These are phyloP conservation scores for Sphinx pinastri DNA, from an alignment of 2,888 invertebrate genomes.

Conservation along the genomic window DNA sequence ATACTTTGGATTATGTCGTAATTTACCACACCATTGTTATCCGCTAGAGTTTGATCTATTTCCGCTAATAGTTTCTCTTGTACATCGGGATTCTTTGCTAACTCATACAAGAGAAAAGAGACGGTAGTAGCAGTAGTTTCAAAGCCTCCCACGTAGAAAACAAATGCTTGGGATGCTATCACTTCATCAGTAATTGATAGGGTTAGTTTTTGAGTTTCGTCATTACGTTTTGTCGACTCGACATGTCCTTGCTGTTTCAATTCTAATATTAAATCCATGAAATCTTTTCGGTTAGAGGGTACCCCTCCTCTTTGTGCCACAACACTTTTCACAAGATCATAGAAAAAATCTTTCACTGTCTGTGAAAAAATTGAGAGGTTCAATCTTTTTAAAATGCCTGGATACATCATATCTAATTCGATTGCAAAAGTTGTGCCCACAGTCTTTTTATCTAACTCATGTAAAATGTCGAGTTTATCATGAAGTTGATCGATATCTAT, in stretches of 20 bases:
- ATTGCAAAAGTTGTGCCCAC: too few species aligned
- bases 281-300: too few species aligned
- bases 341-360: background rate
- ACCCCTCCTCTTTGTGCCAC: too few species aligned
- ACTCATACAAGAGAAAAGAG: constrained; percentile 30
- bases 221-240: constrained; percentile 34
- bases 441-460: constrained; percentile 39
- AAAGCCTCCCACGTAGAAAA: constrained; percentile 73
- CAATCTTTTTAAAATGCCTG: constrained; percentile 51
- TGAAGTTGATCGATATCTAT: constrained; percentile 46
- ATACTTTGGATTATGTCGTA: constrained; percentile 66
- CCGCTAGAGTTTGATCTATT: too few species aligned
- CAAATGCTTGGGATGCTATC: constrained; percentile 67
- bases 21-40: constrained; percentile 51
- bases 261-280: background rate
- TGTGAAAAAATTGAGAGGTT: constrained; percentile 48
- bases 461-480: constrained; percentile 37
- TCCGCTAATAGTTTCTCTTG: too few species aligned
- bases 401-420: constrained; percentile 56
- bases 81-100: too few species aligned
- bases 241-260: constrained; percentile 49
- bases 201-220: constrained; percentile 31
- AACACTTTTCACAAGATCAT: too few species aligned
- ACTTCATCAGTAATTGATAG: constrained; percentile 56
- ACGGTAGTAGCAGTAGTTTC: constrained; percentile 72